Conservation (phyloP, 2,797 vertebrate species). For the Pyrocephalus nanus region DNA sequence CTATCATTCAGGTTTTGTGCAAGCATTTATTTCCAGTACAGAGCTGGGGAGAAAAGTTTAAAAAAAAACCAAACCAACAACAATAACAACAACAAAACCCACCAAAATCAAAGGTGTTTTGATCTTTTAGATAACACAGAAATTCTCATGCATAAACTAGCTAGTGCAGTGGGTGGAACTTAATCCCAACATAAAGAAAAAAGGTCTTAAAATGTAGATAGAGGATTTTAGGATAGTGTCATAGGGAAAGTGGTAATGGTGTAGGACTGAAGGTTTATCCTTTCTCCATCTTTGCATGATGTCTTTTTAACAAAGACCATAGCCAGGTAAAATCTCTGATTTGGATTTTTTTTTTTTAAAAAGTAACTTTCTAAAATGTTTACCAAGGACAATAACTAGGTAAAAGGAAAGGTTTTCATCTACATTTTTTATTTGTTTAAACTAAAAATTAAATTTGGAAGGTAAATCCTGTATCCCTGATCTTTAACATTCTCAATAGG, state of each 20-base stretch:
- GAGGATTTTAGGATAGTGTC: not conserved
- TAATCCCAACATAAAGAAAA: not conserved
- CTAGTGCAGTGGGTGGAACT: not conserved
- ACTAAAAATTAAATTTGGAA: not conserved
- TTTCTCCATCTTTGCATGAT: not conserved
- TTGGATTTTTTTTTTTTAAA: not conserved
- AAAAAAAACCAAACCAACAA: too few relatives aligned
- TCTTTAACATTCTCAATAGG: not conserved
- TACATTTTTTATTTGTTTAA: not conserved
- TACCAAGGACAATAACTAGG: fast-evolving
- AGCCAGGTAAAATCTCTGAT: not conserved
- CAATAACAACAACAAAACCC: not conserved
- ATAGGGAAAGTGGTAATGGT: not conserved
- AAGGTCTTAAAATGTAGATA: not conserved
- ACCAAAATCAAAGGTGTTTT: not conserved
- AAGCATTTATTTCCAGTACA: not conserved
- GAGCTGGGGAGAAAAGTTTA: fast-evolving
- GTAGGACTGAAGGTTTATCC: not conserved
- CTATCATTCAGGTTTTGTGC: not conserved
- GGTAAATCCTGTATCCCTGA: not conserved
- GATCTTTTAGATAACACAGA: not conserved
- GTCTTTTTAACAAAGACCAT: not conserved
- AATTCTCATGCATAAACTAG: not conserved
- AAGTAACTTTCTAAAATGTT: not conserved
- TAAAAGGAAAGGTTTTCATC: not conserved